Base-by-base conservation (phyloP, 2,888 invertebrate species). In the Drosophila acutilabella region DNA sequence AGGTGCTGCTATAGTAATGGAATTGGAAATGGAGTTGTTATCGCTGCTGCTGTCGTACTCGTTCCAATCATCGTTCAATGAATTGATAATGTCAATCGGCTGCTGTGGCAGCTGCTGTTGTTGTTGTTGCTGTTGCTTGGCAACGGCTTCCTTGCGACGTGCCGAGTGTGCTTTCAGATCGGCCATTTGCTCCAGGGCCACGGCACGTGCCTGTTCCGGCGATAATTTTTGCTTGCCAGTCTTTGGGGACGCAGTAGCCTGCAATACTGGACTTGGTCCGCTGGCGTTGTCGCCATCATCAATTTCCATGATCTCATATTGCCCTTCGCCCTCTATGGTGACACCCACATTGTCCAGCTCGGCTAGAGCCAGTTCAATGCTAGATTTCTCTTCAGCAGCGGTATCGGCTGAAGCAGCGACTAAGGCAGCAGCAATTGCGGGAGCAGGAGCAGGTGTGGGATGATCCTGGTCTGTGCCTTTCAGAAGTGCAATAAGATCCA, bases 391-490 rank as follows among this genome's bases (percentile, higher is more conserved):
- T 10, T 65, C 60, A 8, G n/a, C n/a, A 6, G 23, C 4, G 0
- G 42, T 1, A 11, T 23, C 10, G 0, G 42, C 36, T 48, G 47
- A n/a, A n/a, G 20, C 2, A 13, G 36, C 11, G 13, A 10, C 5
- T 0, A n/a, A 8, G 11, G 7, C n/a, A 11, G 18, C 16, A 4
- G 13, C 13, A 36, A 5, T 11, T 4, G 18, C 5, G 4, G 36
- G 11, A 36, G 36, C 36, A 36, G 36, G 11, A 13, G 36, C 36
- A 13, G 36, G 14, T 4, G 30, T 7, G 4, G 42, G 48, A 7
- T 62, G 93, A 67, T 94, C 93, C 83, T 71, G 67, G 23, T 94
- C 94, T 66, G 94, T 93, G 78, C 94, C 93, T 20, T 94, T 94
- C 38, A 94, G 88, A 26, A 93, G 92, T 66, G 93, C 94, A 14